A percentile compares a stretch with the other conserved stretches of the same genome.
These are phyloP conservation scores for Tapirus indicus DNA, from an alignment of 2,797 vertebrate species.

Conservation along the genomic window DNA sequence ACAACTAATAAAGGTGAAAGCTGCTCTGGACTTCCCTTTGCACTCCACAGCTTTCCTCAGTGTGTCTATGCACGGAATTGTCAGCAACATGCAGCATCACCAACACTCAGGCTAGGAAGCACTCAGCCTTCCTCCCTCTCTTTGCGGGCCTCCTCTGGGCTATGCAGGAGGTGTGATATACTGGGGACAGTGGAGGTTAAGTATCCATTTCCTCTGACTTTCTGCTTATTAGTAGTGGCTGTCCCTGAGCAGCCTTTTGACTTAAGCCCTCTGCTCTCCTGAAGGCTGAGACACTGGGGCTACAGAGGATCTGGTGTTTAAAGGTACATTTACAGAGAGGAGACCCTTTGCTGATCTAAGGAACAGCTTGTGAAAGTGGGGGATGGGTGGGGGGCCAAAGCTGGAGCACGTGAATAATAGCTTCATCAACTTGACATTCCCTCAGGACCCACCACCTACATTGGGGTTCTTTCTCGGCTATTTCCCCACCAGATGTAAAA, in stretches of 20 bases:
- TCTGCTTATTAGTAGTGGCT: slow-evolving; percentile 36
- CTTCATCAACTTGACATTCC: slow-evolving; percentile 75
- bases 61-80: neutral
- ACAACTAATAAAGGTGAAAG: neutral
- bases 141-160: neutral
- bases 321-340: slow-evolving; percentile 58
- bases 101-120: neutral
- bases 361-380: slow-evolving; percentile 65
- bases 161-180: slow-evolving; percentile 44
- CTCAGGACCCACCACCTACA: slow-evolving; percentile 61
- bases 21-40: neutral
- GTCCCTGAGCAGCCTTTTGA: slow-evolving; percentile 62
- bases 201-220: slow-evolving; percentile 72
- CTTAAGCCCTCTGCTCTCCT: slow-evolving; percentile 54
- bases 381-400: neutral
- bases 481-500: slow-evolving; percentile 81
- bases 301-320: slow-evolving; percentile 9
- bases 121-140: neutral
- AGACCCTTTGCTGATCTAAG: slow-evolving; percentile 70
- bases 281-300: neutral
- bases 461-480: slow-evolving; percentile 72
- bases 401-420: slow-evolving; percentile 71
- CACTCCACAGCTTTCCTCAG: neutral
- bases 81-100: neutral
- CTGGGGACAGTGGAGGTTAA: slow-evolving; percentile 66